phyloP scores from a whole-genome alignment of 2,888 invertebrate genomes.

The Perdita meconis region DNA sequence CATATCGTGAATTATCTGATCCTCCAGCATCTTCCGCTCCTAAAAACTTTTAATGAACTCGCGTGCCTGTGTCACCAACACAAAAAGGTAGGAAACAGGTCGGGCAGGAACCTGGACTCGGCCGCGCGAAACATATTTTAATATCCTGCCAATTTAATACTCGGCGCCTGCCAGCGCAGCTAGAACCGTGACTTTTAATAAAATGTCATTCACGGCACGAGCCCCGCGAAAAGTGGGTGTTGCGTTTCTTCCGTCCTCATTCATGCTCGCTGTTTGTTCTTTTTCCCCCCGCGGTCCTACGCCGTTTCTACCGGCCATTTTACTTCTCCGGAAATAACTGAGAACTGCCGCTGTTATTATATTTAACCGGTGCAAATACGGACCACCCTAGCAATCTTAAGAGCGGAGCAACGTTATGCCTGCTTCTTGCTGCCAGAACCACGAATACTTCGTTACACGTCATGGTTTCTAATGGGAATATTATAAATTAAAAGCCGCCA shows the following conservation, averaged over 20 bases:
- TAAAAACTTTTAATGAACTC: constrained; percentile 37
- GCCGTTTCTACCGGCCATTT: background rate
- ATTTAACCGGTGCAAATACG: constrained; percentile 61
- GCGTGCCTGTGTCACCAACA: background rate
- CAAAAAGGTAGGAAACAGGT: constrained; percentile 21
- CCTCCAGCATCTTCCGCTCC: background rate
- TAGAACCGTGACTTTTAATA: constrained; percentile 62
- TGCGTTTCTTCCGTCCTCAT: constrained; percentile 26
- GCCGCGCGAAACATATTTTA: constrained; percentile 59
- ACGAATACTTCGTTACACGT: constrained; percentile 55
- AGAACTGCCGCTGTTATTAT: constrained; percentile 61
- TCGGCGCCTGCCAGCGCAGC: constrained; percentile 5
- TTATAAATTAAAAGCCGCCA: constrained; percentile 39
- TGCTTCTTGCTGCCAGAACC: constrained; percentile 11
- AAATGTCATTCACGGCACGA: constrained; percentile 54
- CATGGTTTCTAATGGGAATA: constrained; percentile 24
- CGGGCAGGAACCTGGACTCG: constrained; percentile 26
- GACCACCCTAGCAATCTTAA: constrained; percentile 46
- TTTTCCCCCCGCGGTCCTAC: background rate
- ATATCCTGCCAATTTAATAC: constrained; percentile 68
- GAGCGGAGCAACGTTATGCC: constrained; percentile 2
- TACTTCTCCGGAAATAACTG: background rate
- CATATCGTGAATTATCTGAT: background rate
- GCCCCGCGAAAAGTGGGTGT: constrained; percentile 48
- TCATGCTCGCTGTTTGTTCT: background rate